Conservation (phyloP, 2,113 vertebrate genomes). For the Cichladusa arquata region DNA sequence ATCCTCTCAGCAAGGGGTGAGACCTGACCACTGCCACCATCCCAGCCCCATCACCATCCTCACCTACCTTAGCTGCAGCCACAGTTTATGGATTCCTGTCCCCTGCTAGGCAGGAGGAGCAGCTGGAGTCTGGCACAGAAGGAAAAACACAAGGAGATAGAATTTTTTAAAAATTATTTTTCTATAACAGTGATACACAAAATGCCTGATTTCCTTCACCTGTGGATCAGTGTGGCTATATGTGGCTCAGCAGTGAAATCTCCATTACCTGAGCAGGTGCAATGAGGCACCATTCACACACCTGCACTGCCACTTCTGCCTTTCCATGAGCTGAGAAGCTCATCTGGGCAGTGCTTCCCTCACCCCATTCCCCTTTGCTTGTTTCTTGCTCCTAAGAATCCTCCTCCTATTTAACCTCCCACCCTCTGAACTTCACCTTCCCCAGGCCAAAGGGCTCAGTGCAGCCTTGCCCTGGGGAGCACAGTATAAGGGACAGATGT, state of each 20-base stretch:
- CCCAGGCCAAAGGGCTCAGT: fast-evolving
- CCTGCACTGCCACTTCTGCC: fast-evolving
- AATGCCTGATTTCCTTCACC: not conserved
- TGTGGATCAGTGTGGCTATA: fast-evolving
- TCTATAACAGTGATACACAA: fast-evolving
- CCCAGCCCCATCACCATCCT: not conserved
- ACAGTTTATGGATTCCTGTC: not conserved
- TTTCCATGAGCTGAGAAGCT: not conserved
- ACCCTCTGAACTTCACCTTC: not conserved
- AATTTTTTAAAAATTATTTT: not conserved
- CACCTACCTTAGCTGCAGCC: not conserved
- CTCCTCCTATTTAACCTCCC: not conserved
- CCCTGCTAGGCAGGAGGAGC: not conserved
- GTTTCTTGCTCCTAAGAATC: not conserved
- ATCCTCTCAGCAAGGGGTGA: not conserved
- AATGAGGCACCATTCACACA: not conserved
- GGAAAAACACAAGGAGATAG: not conserved
- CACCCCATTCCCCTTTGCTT: not conserved
- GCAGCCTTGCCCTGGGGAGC: not conserved
- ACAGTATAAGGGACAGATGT: not conserved
- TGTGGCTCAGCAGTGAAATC: not conserved
- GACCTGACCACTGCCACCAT: not conserved
- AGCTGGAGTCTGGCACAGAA: not conserved
- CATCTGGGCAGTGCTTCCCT: not conserved
- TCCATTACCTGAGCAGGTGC: not conserved